These are phyloP conservation scores for Rhinophrynus dorsalis DNA, from an alignment of 2,797 vertebrate species.

Conservation along the genomic window DNA sequence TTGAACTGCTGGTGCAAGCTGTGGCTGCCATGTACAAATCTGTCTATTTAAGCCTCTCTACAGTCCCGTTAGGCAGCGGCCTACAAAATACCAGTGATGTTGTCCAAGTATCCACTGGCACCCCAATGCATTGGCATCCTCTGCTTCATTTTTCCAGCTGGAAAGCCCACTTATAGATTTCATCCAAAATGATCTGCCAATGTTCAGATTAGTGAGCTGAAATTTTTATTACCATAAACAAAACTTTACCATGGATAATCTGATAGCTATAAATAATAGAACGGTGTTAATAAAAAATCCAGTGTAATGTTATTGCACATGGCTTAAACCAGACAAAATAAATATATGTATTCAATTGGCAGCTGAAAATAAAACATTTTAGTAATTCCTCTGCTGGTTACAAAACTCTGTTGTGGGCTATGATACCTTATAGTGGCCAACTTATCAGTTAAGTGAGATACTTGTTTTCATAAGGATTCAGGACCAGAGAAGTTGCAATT, in stretches of 20 bases:
- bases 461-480: too few species aligned
- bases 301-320: too few species aligned
- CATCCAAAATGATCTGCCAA: constrained; percentile 40
- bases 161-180: constrained; percentile 10
- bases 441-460: too few species aligned
- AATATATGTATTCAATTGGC: too few species aligned
- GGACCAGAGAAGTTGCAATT: too few species aligned
- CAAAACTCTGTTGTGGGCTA: too few species aligned
- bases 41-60: constrained; percentile 45
- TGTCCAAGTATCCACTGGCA: constrained; percentile 36
- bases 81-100: constrained; percentile 36
- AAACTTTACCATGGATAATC: constrained; percentile 23
- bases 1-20: constrained; percentile 38
- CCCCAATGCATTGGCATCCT: constrained; percentile 36
- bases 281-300: too few species aligned
- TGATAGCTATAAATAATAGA: too few species aligned
- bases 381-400: too few species aligned
- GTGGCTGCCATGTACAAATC: constrained; percentile 45
- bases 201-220: constrained; percentile 19
- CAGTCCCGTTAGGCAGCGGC: constrained; percentile 35
- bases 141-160: constrained; percentile 35
- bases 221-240: constrained; percentile 32
- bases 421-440: too few species aligned
- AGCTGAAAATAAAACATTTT: too few species aligned
- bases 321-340: too few species aligned